Percentiles rank a stretch among this genome's conserved stretches.
Conservation (phyloP, 2,888 invertebrate genomes). For the Linnaemya tessellans region DNA sequence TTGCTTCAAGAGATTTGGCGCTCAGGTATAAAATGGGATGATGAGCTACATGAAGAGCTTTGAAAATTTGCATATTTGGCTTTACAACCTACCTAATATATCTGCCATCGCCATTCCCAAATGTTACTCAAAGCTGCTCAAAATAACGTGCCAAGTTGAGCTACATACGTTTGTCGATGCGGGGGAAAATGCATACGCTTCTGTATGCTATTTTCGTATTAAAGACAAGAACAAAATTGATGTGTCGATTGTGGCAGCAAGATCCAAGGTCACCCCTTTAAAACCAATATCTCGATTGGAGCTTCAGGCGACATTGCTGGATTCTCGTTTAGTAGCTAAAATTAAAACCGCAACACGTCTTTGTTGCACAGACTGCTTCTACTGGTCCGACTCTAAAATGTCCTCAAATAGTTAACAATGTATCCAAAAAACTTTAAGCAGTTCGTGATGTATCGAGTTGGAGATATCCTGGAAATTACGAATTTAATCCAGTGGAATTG, state of each 20-base stretch:
- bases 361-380: neutral
- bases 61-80: neutral
- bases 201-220: neutral
- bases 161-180: neutral
- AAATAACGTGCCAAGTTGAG: neutral
- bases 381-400: constrained; percentile 19
- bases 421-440: neutral
- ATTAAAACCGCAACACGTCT: too few relatives aligned
- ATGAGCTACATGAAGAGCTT: neutral
- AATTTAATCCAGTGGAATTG: neutral
- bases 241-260: neutral
- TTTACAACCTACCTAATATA: neutral
- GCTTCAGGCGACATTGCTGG: too few relatives aligned
- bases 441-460: constrained; percentile 9
- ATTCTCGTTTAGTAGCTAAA: too few relatives aligned
- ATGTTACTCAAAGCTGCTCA: neutral
- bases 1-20: neutral
- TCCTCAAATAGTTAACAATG: constrained; percentile 1
- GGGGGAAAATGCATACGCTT: neutral
- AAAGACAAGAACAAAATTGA: neutral
- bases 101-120: neutral
- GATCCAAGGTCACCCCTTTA: constrained; percentile 23
- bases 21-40: neutral
- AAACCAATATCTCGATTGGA: constrained; percentile 22
- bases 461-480: neutral